These are phyloP conservation scores for Strigamia transsilvanica DNA, from an alignment of 2,888 invertebrate genomes.

Conservation along the genomic window DNA sequence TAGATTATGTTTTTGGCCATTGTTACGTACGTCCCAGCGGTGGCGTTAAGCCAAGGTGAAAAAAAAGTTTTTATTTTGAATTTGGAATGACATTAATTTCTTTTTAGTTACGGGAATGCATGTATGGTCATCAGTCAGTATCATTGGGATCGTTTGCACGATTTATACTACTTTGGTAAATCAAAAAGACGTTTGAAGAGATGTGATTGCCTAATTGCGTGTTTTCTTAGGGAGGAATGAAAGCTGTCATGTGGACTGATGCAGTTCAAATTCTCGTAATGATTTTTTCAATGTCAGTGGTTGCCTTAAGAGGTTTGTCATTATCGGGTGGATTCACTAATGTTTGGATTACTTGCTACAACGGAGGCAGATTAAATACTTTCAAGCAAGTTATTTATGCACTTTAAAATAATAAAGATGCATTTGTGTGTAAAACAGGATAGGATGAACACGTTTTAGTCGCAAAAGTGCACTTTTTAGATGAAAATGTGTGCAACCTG, in stretches of 20 bases:
- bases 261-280: slow-evolving; percentile 4
- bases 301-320: background rate
- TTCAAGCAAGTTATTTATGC: background rate
- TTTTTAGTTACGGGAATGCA: slow-evolving; percentile 4
- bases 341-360: slow-evolving; percentile 8
- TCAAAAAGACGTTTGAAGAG: background rate
- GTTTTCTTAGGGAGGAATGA: slow-evolving; percentile 10
- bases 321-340: background rate
- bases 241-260: slow-evolving; percentile 36
- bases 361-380: slow-evolving; percentile 32
- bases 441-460: no score
- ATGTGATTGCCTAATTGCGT: background rate
- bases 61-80: background rate
- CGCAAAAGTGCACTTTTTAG: no score
- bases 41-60: slow-evolving; percentile 13
- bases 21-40: background rate
- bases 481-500: no score
- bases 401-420: background rate
- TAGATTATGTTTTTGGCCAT: slow-evolving; percentile 34
- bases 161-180: slow-evolving; percentile 5
- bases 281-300: background rate
- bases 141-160: background rate
- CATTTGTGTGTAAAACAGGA: no score
- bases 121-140: background rate
- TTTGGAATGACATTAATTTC: background rate